Base-by-base conservation (phyloP, 2,888 invertebrate species). In the Ptilodon capucinus region DNA sequence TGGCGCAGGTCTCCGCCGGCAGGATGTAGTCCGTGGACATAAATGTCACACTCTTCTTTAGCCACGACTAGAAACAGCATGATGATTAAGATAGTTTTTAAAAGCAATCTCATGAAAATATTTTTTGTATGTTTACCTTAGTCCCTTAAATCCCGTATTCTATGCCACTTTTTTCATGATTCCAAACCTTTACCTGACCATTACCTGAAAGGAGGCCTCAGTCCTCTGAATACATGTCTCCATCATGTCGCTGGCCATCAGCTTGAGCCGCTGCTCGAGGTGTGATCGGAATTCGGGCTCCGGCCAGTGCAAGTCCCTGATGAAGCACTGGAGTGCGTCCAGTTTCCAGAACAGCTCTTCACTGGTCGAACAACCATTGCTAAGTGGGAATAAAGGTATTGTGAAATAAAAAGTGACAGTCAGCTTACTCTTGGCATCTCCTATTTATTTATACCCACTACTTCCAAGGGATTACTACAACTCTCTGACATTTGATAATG, bases 201-300 rank as follows among this genome's bases (percentile, higher is more conserved):
- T 23, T 25, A 91, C 91, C 79, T 93, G 93, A 90, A 99, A 99
- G 16, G 96, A 95, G 34, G 93, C 85, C 76, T 97, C 97, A 2
- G 97, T 97, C 72, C 95, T 94, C 80, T 98, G 97, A 64, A 99
- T 97, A 76, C 98, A 98, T 9, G 98, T 98, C 82, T 99, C 99
- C 82, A 99, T 98, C 99, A 99, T 99, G 83, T 99, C 99, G 71
- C 97, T 96, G 34, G 99, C 99, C 98, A 99, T 99, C 67, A 98
- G 92, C 87, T 99, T 99, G 48, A 99, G 93, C 55, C 99, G 92
- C 82, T 99, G 98, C 76, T 99, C 99, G 61, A 99, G 91, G 81
- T 99, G 99, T 63, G 97, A 96, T 0, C 98, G 94, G 88, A 99
- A 99, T 78, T 99, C 99, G 8, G 96, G 96, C 81, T 99, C 99